Conservation (phyloP, 2,797 vertebrate genomes). For the Falco peregrinus region DNA sequence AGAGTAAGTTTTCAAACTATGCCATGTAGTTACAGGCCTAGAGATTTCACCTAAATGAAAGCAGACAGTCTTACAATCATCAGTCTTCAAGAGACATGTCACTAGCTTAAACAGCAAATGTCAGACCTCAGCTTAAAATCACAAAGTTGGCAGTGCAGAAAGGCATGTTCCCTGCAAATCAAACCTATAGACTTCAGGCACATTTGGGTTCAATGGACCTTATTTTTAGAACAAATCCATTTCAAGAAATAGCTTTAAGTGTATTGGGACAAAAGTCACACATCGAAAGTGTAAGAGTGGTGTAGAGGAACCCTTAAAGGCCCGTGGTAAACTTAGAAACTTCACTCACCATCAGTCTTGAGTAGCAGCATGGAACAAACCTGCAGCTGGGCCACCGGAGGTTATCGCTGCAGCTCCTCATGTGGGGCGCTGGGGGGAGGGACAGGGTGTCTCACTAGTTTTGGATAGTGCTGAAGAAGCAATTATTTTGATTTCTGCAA, state of each 20-base stretch:
- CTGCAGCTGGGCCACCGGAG: neutral
- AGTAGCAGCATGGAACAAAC: neutral
- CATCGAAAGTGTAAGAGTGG: neutral
- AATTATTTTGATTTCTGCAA: neutral
- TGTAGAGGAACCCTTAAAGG: neutral
- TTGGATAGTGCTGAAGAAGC: neutral
- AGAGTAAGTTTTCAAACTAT: constrained; percentile 28
- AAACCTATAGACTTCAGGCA: constrained; percentile 7
- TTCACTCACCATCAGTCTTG: neutral
- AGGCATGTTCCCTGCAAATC: constrained; percentile 36
- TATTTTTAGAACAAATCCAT: constrained; percentile 61
- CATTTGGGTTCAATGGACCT: constrained; percentile 37
- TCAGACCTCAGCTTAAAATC: constrained; percentile 54
- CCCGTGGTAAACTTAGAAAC: neutral
- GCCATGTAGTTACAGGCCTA: neutral
- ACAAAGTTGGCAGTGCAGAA: neutral
- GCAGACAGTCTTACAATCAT: constrained; percentile 38
- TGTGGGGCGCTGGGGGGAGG: neutral
- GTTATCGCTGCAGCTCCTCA: neutral
- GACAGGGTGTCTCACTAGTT: neutral
- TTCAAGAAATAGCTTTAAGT: constrained; percentile 33
- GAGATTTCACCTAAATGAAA: constrained; percentile 28
- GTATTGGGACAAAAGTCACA: neutral
- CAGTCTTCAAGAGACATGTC: neutral
- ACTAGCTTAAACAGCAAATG: constrained; percentile 51